phyloP scores from a whole-genome alignment of 1,140 invertebrate genomes.

The Listronotus oregonensis region DNA sequence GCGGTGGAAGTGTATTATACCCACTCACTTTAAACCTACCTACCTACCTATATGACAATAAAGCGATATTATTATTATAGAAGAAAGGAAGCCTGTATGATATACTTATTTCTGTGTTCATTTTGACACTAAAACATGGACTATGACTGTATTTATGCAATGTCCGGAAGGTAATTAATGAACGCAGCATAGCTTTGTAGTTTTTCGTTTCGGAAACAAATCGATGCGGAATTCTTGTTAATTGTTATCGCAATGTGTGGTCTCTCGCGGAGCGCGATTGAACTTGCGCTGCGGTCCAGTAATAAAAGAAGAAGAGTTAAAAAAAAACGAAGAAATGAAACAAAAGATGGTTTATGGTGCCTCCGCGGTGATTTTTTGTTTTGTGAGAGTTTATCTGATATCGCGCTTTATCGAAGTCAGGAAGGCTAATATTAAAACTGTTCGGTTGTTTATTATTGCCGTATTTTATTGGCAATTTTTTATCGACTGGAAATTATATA shows the following conservation, averaged over 20 bases:
- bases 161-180: slow-evolving; percentile 14
- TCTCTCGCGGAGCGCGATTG: slow-evolving; percentile 39
- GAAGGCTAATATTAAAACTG: slow-evolving; percentile 25
- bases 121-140: no score
- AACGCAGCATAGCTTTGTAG: slow-evolving; percentile 17
- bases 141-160: no score
- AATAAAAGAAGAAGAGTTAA: slow-evolving; percentile 35
- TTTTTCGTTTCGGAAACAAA: slow-evolving; percentile 24
- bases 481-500: slow-evolving; percentile 7
- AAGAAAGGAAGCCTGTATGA: no score
- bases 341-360: slow-evolving; percentile 37
- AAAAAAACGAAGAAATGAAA: slow-evolving; percentile 31
- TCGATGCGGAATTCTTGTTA: slow-evolving; percentile 39
- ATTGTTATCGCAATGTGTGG: slow-evolving; percentile 41
- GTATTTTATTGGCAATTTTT: slow-evolving; percentile 28
- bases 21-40: no score
- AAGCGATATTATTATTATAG: no score
- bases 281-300: slow-evolving; percentile 32
- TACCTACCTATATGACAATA: no score
- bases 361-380: slow-evolving; percentile 20
- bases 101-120: no score
- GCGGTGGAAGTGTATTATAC: no score
- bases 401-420: slow-evolving; percentile 21
- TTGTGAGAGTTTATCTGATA: slow-evolving; percentile 33
- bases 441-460: slow-evolving; percentile 19